Evolutionary conservation across 1,140 invertebrate genomes (phyloP), one percentile per base, ranked within the genome.

Genomic region (Paralvinella palmiformis): DNA sequence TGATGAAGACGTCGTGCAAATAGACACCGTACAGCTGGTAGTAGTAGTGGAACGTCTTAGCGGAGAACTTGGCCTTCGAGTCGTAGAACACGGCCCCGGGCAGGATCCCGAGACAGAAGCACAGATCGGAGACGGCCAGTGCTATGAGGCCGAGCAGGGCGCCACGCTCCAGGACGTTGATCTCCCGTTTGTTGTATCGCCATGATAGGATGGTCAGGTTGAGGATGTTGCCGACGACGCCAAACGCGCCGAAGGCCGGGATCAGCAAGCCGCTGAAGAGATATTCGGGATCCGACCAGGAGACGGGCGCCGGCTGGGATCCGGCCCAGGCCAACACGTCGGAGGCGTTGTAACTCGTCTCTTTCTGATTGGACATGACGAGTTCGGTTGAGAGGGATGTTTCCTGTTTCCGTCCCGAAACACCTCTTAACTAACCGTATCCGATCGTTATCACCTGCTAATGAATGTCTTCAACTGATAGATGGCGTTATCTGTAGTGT

Each of bases 181-280:
- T 59, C 65, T 74, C 73, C 24, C 58, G 33, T 22, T 60, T 60
- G 35, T 45, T 22, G 58, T 60, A 60, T 20, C 61, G 48, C 33
- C 71, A 67, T 7, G 75, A 76, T 7, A 79, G 64, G 5, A 78
- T 74, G 27, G 76, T 58, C 44, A 79, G 70, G 32, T 77, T 75
- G 10, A 79, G 66, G 3, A 74, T 53, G 56, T 79, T 79, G 45
- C 73, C 72, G 20, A 67, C 27, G 60, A 77, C 24, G 35, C 77
- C 76, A 63, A 78, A 75, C 1, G 59, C 67, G 63, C 74, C 73
- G 1, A 78, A 70, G 31, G 69, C 33, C 13, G 75, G 77, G n/a
- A 76, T 72, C 15, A 68, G 67, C 0, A 74, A 45, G 17, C 72
- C 68, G 73, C 73, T 75, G 53, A 73, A 68, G 33, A 60, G 33